Evolutionary conservation across 2,888 invertebrate species (phyloP).

Genomic region (Ganaspis brasiliensis): DNA sequence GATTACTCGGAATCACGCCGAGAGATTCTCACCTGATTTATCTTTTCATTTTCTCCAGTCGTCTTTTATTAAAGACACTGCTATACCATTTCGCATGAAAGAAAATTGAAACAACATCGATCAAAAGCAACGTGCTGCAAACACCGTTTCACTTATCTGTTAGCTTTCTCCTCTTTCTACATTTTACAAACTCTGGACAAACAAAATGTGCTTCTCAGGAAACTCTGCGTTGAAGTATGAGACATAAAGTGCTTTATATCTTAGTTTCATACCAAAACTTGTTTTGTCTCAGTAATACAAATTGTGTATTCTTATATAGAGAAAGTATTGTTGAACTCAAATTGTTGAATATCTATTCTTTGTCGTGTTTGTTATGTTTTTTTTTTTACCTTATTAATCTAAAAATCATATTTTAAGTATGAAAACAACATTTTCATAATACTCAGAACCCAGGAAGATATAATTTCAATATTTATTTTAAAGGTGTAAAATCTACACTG

Average conservation of each 20-base stretch:
- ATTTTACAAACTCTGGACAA: background rate
- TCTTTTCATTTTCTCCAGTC: conserved; percentile 27
- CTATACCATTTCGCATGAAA: background rate
- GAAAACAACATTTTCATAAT: too few species aligned
- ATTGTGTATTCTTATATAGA: too few species aligned
- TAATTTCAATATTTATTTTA: too few species aligned
- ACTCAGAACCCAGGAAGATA: too few species aligned
- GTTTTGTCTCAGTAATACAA: background rate
- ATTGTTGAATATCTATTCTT: too few species aligned
- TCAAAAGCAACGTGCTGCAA: conserved; percentile 16
- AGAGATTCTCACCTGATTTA: conserved; percentile 43
- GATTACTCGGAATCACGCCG: conserved; percentile 41
- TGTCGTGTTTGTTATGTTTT: too few species aligned
- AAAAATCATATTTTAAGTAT: too few species aligned
- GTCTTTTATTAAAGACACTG: conserved; percentile 29
- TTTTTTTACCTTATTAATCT: too few species aligned
- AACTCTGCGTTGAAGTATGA: background rate
- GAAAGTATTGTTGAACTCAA: too few species aligned
- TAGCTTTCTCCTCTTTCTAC: background rate
- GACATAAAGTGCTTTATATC: conserved; percentile 6
- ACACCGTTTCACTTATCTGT: conserved; percentile 16
- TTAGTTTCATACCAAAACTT: background rate
- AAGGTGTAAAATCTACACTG: too few species aligned
- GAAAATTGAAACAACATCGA: conserved; percentile 36
- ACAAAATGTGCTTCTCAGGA: background rate